These are phyloP conservation scores for Arrhamphus sclerolepis DNA, from an alignment of 2,797 vertebrate species.

Conservation along the genomic window DNA sequence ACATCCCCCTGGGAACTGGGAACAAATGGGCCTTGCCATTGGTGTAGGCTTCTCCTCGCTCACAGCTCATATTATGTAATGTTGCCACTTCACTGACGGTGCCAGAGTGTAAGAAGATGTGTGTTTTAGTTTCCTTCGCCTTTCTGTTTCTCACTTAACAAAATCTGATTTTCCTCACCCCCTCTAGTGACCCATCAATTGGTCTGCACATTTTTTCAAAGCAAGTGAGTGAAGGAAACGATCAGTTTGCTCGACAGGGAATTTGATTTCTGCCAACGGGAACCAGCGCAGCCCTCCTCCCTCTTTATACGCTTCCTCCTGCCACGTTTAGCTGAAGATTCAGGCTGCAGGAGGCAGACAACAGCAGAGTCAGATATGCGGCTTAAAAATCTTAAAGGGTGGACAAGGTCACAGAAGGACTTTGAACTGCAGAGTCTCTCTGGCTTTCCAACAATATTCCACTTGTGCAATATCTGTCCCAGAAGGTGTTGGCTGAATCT, in stretches of 20 bases:
- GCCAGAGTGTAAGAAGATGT: slow-evolving; percentile 36
- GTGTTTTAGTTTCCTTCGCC: slow-evolving; percentile 27
- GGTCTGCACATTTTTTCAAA: neutral
- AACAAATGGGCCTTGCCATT: slow-evolving; percentile 34
- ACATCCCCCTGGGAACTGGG: slow-evolving; percentile 59
- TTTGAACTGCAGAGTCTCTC: too few species aligned
- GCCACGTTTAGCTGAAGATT: too few species aligned
- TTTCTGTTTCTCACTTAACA: slow-evolving; percentile 3
- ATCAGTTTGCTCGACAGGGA: slow-evolving; percentile 9
- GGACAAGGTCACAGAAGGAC: slow-evolving; percentile 34
- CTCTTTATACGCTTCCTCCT: too few species aligned
- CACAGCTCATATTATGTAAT: slow-evolving; percentile 65
- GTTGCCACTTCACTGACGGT: slow-evolving; percentile 35
- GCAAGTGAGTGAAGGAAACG: slow-evolving; percentile 20
- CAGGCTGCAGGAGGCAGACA: too few species aligned
- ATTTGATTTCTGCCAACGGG: slow-evolving; percentile 15
- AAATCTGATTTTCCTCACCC: slow-evolving; percentile 5
- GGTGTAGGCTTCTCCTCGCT: slow-evolving; percentile 45
- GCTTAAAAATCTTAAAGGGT: slow-evolving; percentile 38
- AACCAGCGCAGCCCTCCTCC: too few species aligned
- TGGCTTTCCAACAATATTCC: too few species aligned
- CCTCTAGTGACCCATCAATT: neutral
- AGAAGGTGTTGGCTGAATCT: too few species aligned
- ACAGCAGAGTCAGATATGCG: slow-evolving; percentile 12
- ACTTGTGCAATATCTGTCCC: too few species aligned